Conservation (phyloP, 2,888 invertebrate genomes). For the Cremastinae sp. region DNA sequence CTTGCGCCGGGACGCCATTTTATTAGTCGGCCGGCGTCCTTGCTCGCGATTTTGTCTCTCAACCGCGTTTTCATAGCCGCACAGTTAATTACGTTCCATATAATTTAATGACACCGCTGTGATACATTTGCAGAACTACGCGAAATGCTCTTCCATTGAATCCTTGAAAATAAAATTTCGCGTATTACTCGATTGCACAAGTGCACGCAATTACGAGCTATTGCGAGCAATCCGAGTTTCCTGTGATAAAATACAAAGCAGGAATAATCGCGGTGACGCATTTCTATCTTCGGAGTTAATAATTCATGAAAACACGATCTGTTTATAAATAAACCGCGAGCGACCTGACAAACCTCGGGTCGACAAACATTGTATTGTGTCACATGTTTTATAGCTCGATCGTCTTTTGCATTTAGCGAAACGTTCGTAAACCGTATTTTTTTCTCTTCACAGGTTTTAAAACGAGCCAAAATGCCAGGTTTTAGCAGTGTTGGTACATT, state of each 20-base stretch:
- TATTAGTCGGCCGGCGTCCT: slow-evolving; percentile 56
- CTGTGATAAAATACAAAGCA: neutral
- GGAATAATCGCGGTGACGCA: neutral
- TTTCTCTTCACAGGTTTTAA: slow-evolving; percentile 66
- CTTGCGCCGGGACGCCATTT: slow-evolving; percentile 60
- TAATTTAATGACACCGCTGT: too few relatives aligned
- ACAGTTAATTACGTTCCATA: too few relatives aligned
- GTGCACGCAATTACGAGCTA: slow-evolving; percentile 12
- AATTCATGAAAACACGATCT: too few relatives aligned
- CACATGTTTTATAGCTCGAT: neutral
- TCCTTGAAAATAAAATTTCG: neutral
- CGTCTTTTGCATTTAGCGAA: neutral
- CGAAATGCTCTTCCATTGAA: neutral
- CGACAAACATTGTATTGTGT: neutral
- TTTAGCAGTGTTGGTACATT: slow-evolving; percentile 92
- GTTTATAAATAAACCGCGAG: too few relatives aligned
- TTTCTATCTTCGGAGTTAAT: neutral
- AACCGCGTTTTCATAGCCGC: neutral
- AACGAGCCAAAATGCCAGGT: slow-evolving; percentile 87
- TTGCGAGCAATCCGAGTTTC: slow-evolving; percentile 12
- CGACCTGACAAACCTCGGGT: neutral
- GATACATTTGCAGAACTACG: too few relatives aligned
- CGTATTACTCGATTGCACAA: slow-evolving; percentile 24
- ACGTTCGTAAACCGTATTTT: slow-evolving; percentile 5
- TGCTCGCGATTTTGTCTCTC: slow-evolving; percentile 1